Base-by-base conservation (phyloP, 2,113 vertebrate species). In the Pontoporia blainvillei region DNA sequence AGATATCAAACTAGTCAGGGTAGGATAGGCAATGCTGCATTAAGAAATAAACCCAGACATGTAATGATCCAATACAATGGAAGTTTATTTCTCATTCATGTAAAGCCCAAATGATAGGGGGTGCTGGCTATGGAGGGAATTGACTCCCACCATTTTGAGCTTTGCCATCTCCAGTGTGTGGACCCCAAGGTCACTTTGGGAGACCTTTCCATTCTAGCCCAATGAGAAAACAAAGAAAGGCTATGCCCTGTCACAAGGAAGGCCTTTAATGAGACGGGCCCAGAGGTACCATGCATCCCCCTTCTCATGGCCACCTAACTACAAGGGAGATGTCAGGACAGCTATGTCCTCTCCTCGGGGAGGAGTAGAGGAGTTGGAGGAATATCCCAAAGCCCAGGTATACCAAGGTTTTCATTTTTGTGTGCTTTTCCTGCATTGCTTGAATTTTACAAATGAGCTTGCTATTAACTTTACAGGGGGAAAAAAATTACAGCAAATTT, bases 211-310 rank as follows among this genome's bases (percentile, higher is more conserved):
- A 36, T 79, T 36, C 57, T 14, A 23, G 31, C 12, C 61, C 2
- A 34, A 46, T 10, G 41, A 23, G n/a, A 59, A 39, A 59, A 39
- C n/a, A 91, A 61, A 34, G 71, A 61, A 87, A 57, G 66, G 21
- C 20, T 11, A 41, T 18, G 20, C 12, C 6, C 2, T 15, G 8
- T 27, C 54, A 0, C 12, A 54, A 69, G 23, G 44, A 72, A 93
- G 57, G 5, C 29, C 90, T 41, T 18, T 3, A 23, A n/a, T 8
- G 46, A 82, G 14, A 31, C 5, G 1, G 57, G 25, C 8, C 39
- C 17, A 8, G 88, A 20, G 39, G 27, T 15, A 86, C 44, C 13
- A 8, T 13, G 1, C 1, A 0, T 8, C 6, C 5, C 8, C 1
- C 5, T 71, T 34, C 79, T 36, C 12, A 2, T 0, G 9, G 52